Base-by-base conservation (phyloP, 2,113 vertebrate genomes). In the Syngnathus scovelli region DNA sequence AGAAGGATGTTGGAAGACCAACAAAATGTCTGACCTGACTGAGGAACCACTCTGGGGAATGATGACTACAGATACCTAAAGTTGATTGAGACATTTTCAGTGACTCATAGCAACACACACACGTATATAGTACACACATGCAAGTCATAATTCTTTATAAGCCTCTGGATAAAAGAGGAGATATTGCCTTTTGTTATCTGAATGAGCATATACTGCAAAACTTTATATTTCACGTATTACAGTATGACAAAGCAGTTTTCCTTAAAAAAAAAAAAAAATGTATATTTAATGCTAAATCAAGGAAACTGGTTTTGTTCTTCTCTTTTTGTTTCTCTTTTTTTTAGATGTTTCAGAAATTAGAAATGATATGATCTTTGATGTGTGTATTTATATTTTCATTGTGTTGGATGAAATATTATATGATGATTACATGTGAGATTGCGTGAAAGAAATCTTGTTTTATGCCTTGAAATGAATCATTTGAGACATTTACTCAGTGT, bases 21-120 rank as follows among this genome's bases (percentile, higher is more conserved):
- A 74, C 59, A 51, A 71, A 33, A 65, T 83, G 72, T 75, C 85
- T 94, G 90, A 88, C 86, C 88, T 33, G 49, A 74, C 59, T 19
- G 15, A 75, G 79, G 41, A 78, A 69, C 7, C 23, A 80, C 85
- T 84, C 83, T 27, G 12, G 86, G 84, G 86, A 87, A 66, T 70
- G 23, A 75, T 66, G 79, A 80, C 69, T 62, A 43, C 69, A 58
- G 56, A 76, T 51, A 63, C 62, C n/a, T 64, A 63, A 58, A 76
- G n/a, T 76, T 67, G 70, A 77, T 56, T n/a, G 23, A 67, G 19
- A 56, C 33, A 36, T 58, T 38, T 19, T 38, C 5, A 1, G 33
- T 21, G 37, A 65, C 61, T 18, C 7, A 38, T 37, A 16, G 51
- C 55, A 63, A 64, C 55, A 68, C 18, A 46, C 58, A 60, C 41